A percentile compares a stretch with the other conserved stretches of the same genome.
Evolutionary conservation across 2,797 vertebrate species (phyloP).

Genomic region (Anomalospiza imberbis): DNA sequence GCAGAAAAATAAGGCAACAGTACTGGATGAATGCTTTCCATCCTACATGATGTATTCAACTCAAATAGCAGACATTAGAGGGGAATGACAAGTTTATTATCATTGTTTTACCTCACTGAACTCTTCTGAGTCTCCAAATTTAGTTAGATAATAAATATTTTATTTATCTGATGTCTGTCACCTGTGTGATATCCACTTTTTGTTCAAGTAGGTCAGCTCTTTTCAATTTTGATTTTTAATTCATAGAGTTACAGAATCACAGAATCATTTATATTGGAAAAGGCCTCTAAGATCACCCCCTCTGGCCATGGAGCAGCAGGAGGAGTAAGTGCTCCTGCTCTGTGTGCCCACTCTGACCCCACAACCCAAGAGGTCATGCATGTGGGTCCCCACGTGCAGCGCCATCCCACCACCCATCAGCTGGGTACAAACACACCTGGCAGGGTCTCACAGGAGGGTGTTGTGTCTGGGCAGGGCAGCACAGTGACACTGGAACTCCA

Average conservation of each 20-base stretch:
- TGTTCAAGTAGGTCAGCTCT: background rate
- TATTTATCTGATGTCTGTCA: background rate
- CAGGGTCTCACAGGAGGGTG: background rate
- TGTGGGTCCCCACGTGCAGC: accelerated
- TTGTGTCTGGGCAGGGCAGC: background rate
- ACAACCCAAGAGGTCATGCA: background rate
- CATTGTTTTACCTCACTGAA: background rate
- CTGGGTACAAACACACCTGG: background rate
- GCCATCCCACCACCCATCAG: background rate
- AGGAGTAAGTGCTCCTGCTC: background rate
- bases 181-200: background rate
- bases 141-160: background rate
- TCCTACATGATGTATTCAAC: background rate
- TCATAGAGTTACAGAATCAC: background rate
- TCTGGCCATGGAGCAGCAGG: background rate
- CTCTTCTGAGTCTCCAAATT: background rate
- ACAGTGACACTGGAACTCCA: accelerated
- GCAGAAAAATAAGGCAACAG: background rate
- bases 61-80: background rate
- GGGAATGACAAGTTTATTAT: background rate
- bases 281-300: background rate
- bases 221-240: background rate
- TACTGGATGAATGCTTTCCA: background rate
- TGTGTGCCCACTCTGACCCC: accelerated
- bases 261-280: background rate